A percentile compares a stretch with the other conserved stretches of the same genome.
Evolutionary conservation across 2,113 vertebrate species (phyloP).

Genomic region (Myrmophylax atrothorax): DNA sequence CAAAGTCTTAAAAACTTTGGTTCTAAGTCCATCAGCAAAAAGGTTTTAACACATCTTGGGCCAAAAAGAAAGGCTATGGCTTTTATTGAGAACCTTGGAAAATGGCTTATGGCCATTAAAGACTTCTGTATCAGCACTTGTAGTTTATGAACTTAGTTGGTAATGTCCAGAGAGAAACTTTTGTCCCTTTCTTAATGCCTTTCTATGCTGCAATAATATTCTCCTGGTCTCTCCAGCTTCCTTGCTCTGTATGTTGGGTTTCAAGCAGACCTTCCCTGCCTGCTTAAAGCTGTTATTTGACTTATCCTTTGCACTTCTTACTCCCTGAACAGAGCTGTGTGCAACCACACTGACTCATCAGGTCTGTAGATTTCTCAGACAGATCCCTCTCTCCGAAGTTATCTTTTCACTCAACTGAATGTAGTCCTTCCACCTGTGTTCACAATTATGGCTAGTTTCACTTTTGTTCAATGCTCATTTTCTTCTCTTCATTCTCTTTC

Average conservation of each 20-base stretch:
- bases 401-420: not conserved
- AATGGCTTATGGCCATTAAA: not conserved
- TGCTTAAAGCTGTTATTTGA: not conserved
- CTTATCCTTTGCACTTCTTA: not conserved
- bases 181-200: not conserved
- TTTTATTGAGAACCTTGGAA: not conserved
- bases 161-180: not conserved
- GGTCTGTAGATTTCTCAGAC: not conserved
- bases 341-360: not conserved
- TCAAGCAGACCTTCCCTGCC: not conserved
- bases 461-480: not conserved
- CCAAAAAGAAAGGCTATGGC: not conserved
- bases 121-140: not conserved
- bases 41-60: not conserved
- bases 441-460: not conserved
- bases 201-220: not conserved
- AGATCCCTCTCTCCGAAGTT: not conserved
- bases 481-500: not conserved
- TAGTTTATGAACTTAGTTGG: not conserved
- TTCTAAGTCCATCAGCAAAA: not conserved
- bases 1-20: constrained; percentile 28
- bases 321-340: not conserved
- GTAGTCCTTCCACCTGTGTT: not conserved
- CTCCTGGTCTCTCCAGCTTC: not conserved
- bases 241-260: not conserved